These are phyloP conservation scores for Accipiter badius DNA, from an alignment of 2,797 vertebrate species.

Conservation along the genomic window DNA sequence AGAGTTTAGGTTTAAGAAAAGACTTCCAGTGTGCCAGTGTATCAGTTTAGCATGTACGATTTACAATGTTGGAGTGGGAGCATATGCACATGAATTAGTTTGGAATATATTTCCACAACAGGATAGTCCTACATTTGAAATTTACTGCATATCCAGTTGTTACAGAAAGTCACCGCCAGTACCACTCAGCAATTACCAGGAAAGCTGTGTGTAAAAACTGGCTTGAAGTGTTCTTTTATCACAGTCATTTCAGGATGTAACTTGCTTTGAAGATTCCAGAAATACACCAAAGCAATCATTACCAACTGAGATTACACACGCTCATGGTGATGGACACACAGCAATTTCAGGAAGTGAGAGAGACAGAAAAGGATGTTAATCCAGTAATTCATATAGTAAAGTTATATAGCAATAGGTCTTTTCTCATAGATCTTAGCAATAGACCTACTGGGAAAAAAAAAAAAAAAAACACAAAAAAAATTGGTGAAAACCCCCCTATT, in stretches of 20 bases:
- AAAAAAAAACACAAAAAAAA: background rate
- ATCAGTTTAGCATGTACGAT: background rate
- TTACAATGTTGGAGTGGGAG: background rate
- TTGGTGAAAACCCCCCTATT: rapidly evolving
- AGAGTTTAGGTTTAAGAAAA: background rate
- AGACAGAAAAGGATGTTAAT: background rate
- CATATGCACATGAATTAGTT: background rate
- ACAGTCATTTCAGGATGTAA: background rate
- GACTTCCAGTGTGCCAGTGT: background rate
- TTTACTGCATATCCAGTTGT: background rate
- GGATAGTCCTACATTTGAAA: background rate
- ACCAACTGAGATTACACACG: background rate
- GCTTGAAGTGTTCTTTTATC: background rate
- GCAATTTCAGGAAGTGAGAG: background rate
- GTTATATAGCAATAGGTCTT: background rate
- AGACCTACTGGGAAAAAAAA: background rate
- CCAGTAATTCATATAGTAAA: background rate
- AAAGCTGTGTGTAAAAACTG: background rate
- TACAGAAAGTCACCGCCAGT: background rate
- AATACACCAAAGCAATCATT: background rate
- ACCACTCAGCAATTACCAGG: background rate
- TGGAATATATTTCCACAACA: background rate
- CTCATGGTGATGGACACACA: background rate
- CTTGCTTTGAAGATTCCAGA: background rate
- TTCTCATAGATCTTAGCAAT: background rate